These are phyloP conservation scores for Phylloscopus trochilus DNA, from an alignment of 2,113 vertebrate species.

Conservation along the genomic window DNA sequence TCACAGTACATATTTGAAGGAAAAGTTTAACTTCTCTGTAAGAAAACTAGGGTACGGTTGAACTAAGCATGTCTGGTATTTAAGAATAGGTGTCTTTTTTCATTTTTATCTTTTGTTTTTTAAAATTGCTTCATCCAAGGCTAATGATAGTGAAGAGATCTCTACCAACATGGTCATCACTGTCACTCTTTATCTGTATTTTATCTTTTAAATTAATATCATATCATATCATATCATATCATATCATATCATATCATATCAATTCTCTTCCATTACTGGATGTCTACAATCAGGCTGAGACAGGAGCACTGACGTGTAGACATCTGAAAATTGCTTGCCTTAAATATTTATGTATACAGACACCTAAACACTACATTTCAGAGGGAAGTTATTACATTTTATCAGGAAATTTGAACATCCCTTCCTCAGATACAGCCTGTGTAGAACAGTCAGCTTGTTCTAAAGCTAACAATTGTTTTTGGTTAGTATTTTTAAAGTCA, in stretches of 20 bases:
- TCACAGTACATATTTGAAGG: not conserved
- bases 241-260: not conserved
- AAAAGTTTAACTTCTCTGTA: not conserved
- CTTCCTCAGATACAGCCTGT: not conserved
- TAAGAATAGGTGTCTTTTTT: not conserved
- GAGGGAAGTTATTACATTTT: not conserved
- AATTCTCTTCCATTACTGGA: not conserved
- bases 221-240: too few relatives aligned
- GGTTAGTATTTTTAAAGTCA: not conserved
- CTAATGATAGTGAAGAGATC: not conserved
- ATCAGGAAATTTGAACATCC: not conserved
- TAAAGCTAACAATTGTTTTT: fast-evolving
- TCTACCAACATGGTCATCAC: not conserved
- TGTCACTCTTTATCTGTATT: not conserved
- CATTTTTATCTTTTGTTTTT: not conserved
- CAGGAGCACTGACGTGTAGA: not conserved
- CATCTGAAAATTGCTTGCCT: not conserved
- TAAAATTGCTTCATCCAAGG: not conserved
- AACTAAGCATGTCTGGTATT: not conserved
- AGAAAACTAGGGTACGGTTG: not conserved
- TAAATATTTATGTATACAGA: not conserved
- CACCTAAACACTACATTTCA: not conserved
- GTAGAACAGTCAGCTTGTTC: not conserved
- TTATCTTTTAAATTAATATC: not conserved
- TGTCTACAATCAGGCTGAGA: not conserved